phyloP scores from a whole-genome alignment of 2,113 vertebrate species.

The Thomomys bottae region DNA sequence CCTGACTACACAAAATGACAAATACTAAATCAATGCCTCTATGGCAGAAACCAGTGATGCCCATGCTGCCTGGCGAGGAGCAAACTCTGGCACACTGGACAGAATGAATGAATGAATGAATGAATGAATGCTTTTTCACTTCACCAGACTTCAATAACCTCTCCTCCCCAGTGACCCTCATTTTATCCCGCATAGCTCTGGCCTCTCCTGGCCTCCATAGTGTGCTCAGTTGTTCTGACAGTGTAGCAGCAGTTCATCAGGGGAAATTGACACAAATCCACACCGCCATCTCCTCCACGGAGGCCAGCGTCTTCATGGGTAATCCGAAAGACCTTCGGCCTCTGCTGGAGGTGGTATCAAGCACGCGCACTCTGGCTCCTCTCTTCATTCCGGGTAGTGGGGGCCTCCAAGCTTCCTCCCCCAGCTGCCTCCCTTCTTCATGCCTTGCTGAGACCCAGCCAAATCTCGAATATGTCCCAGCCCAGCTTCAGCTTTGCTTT shows the following conservation, averaged over 20 bases:
- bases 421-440: too few species aligned
- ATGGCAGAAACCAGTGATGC: neutral
- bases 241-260: neutral
- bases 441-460: neutral
- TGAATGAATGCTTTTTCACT: neutral
- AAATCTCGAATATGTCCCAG: neutral
- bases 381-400: too few species aligned
- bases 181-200: neutral
- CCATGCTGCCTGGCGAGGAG: neutral
- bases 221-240: neutral
- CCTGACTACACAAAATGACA: neutral
- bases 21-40: neutral
- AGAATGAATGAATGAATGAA: neutral
- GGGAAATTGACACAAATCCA: neutral
- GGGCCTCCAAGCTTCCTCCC: too few species aligned
- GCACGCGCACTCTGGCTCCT: too few species aligned
- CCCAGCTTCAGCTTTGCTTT: neutral
- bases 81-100: neutral
- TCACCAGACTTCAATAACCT: neutral
- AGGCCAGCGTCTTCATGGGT: conserved; percentile 18
- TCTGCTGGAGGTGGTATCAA: too few species aligned
- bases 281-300: neutral
- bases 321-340: neutral
- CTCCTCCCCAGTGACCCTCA: neutral
- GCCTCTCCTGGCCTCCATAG: neutral